These are phyloP conservation scores for Cyclina sinensis DNA, from an alignment of 1,140 invertebrate genomes.

Conservation along the genomic window DNA sequence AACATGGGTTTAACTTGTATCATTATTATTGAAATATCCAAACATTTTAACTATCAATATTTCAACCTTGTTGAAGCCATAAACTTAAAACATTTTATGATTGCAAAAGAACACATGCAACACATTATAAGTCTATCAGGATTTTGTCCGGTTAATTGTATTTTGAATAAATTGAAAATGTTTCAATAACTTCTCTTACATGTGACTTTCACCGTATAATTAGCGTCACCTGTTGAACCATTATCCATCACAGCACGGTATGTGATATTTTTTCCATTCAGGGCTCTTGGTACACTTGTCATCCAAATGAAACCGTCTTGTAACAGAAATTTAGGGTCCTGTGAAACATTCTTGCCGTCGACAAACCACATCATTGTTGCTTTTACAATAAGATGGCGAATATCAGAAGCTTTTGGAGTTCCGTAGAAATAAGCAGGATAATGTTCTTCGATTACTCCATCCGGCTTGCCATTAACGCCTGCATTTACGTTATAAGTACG, in stretches of 20 bases:
- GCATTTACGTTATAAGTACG: too few species aligned
- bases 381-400: not conserved
- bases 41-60: too few species aligned
- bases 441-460: not conserved
- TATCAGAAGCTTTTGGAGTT: not conserved
- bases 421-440: not conserved
- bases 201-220: not conserved
- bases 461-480: too few species aligned
- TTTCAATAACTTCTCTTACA: not conserved
- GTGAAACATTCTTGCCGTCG: not conserved
- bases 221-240: not conserved
- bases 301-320: constrained; percentile 8
- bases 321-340: not conserved
- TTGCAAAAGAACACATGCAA: too few species aligned
- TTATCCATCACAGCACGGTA: not conserved
- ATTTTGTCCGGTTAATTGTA: too few species aligned
- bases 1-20: too few species aligned
- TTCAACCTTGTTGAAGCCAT: too few species aligned
- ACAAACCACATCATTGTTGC: not conserved
- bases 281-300: not conserved
- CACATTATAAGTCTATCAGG: too few species aligned
- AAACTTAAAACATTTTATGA: too few species aligned
- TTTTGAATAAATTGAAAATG: too few species aligned
- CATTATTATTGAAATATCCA: too few species aligned
- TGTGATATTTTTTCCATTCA: not conserved